Evolutionary conservation across 2,888 invertebrate species (phyloP).

Genomic region (Lochmaea crataegi): DNA sequence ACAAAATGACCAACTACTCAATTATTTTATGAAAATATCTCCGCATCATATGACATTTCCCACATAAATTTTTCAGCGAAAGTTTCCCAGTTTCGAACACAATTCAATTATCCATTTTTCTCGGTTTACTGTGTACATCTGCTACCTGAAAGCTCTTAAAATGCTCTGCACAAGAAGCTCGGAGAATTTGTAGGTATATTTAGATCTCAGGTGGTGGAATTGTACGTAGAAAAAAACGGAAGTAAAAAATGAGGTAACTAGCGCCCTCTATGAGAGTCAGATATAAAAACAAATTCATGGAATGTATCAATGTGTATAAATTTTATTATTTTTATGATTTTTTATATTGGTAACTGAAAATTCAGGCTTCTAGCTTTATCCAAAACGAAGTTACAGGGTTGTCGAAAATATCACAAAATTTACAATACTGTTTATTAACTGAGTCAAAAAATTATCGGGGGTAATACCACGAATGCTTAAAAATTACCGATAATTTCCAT

Average conservation of each 20-base stretch:
- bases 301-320: too few relatives aligned
- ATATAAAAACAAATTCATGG: too few relatives aligned
- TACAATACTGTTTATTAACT: too few relatives aligned
- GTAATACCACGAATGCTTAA: too few relatives aligned
- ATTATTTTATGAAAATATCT: neutral
- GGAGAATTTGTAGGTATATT: conserved; percentile 4
- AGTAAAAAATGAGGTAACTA: neutral
- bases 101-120: conserved; percentile 4
- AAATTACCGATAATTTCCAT: too few relatives aligned
- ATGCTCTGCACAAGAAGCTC: neutral
- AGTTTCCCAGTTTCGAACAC: neutral
- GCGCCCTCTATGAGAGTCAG: too few relatives aligned
- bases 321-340: too few relatives aligned
- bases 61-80: neutral
- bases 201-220: neutral
- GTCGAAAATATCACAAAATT: too few relatives aligned
- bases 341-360: too few relatives aligned
- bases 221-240: neutral
- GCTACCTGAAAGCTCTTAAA: conserved; percentile 13
- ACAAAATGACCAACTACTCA: neutral
- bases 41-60: neutral
- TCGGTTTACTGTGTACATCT: neutral
- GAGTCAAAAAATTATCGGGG: too few relatives aligned
- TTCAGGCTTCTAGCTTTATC: too few relatives aligned
- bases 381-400: too few relatives aligned